Conservation (phyloP, 2,888 invertebrate genomes). For the Ophioninae sp. region DNA sequence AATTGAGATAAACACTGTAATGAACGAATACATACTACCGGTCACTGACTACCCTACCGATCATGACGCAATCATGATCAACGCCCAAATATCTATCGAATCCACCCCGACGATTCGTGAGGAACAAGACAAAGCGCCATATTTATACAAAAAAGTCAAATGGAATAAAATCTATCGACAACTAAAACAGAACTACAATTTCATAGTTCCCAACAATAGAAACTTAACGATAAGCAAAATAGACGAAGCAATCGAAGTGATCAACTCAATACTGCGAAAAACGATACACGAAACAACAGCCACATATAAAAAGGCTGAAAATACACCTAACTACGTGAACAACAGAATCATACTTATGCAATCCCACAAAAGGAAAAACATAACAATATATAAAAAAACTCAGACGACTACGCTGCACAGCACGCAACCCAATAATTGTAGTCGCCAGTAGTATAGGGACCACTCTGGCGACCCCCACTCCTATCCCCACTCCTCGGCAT, state of each 20-base stretch:
- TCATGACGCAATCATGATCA: neutral
- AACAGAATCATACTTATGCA: too few species aligned
- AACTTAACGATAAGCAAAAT: neutral
- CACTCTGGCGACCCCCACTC: too few species aligned
- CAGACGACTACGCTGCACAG: too few species aligned
- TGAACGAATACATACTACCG: neutral
- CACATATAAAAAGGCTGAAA: too few species aligned
- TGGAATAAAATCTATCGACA: neutral
- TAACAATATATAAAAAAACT: neutral
- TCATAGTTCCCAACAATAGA: neutral
- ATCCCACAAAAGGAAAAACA: neutral
- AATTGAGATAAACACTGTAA: neutral
- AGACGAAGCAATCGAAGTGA: neutral
- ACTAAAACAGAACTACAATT: neutral
- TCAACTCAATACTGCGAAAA: too few species aligned
- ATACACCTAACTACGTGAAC: too few species aligned
- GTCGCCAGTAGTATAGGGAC: too few species aligned
- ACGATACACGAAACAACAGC: too few species aligned
- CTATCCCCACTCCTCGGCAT: too few species aligned
- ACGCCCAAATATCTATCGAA: neutral
- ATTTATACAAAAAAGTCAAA: slow-evolving; percentile 10
- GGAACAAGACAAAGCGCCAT: neutral
- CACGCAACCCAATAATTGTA: too few species aligned
- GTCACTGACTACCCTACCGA: neutral
- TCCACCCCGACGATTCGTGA: too few species aligned